phyloP scores from a whole-genome alignment of 2,797 vertebrate species.

The Chaenodraco wilsoni region DNA sequence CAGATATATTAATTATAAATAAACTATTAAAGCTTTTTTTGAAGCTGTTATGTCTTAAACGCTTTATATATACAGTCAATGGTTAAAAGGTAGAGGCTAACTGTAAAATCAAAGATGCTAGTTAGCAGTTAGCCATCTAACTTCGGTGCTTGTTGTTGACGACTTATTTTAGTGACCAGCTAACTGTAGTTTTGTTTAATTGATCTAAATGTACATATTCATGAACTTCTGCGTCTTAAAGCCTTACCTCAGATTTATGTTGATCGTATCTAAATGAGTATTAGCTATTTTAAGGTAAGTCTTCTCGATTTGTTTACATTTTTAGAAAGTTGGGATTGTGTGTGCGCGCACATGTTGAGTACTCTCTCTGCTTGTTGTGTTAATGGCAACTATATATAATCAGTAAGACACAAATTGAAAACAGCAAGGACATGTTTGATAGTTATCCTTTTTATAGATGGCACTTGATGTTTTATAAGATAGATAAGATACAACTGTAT shows the following conservation, averaged over 20 bases:
- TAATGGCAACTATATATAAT: too few relatives aligned
- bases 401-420: too few relatives aligned
- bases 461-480: too few relatives aligned
- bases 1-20: fast-evolving
- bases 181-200: fast-evolving
- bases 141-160: not conserved
- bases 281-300: not conserved
- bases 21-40: not conserved
- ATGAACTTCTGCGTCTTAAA: fast-evolving
- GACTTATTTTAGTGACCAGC: not conserved
- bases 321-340: too few relatives aligned
- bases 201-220: not conserved
- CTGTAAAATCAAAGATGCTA: not conserved
- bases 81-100: not conserved
- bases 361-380: too few relatives aligned
- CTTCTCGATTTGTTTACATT: not conserved
- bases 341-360: too few relatives aligned
- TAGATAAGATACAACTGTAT: too few relatives aligned
- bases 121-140: conserved; percentile 11
- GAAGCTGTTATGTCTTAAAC: not conserved
- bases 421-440: too few relatives aligned
- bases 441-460: too few relatives aligned
- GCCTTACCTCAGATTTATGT: not conserved
- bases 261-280: not conserved
- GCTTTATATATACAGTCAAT: too few relatives aligned